phyloP scores from a whole-genome alignment of 2,797 vertebrate genomes.

The Sciurus vulgaris region DNA sequence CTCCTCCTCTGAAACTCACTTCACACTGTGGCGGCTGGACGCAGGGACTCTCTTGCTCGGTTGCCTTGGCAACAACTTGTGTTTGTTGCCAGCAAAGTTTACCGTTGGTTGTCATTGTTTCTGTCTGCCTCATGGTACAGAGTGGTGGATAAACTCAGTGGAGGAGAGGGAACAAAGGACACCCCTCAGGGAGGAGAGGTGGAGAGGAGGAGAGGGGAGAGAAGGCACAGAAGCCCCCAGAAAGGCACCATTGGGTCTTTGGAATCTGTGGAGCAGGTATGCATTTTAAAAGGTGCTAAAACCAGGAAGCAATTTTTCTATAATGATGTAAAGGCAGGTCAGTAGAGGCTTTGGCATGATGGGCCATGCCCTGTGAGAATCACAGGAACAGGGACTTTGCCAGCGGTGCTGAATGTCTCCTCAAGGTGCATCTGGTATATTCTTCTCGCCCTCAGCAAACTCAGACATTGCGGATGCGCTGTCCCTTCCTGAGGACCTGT shows the following conservation, averaged over 20 bases:
- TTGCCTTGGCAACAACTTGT: slow-evolving; percentile 85
- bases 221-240: neutral
- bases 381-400: neutral
- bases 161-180: neutral
- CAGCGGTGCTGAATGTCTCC: neutral
- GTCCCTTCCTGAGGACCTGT: neutral
- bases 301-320: neutral
- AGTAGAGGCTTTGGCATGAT: neutral
- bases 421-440: neutral
- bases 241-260: neutral
- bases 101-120: slow-evolving; percentile 50
- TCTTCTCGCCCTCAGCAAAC: neutral
- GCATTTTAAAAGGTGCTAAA: neutral
- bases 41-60: neutral
- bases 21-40: slow-evolving; percentile 30
- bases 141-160: slow-evolving; percentile 14
- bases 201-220: neutral
- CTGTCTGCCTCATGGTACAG: neutral
- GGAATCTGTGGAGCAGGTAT: neutral
- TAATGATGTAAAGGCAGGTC: neutral
- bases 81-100: slow-evolving; percentile 19
- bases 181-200: neutral
- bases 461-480: neutral
- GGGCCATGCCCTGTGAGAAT: neutral
- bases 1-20: slow-evolving; percentile 63